These are phyloP conservation scores for Seira ritae DNA, from an alignment of 2,888 invertebrate species.

Conservation along the genomic window DNA sequence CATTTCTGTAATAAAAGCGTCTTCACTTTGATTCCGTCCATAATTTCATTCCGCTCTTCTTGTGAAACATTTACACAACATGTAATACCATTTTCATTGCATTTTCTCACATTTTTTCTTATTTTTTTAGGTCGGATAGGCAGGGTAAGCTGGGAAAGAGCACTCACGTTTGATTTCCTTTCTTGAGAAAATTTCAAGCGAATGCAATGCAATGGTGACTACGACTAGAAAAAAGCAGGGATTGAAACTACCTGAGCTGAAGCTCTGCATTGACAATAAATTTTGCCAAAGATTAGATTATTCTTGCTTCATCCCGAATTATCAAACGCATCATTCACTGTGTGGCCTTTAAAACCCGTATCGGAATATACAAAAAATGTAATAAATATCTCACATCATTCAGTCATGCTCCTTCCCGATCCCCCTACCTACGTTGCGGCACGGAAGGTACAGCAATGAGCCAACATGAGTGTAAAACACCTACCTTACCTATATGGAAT, in stretches of 20 bases:
- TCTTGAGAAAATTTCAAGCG: background rate
- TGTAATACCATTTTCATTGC: background rate
- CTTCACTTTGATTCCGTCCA: background rate
- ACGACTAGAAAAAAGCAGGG: no score
- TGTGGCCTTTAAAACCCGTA: slow-evolving; percentile 18
- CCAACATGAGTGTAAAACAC: background rate
- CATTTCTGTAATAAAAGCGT: slow-evolving; percentile 14
- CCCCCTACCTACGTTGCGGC: background rate
- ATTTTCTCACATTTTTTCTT: background rate
- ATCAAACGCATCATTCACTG: background rate
- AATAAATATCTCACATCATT: background rate
- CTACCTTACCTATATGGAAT: background rate
- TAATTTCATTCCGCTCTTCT: background rate
- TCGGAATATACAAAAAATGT: background rate
- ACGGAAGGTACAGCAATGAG: background rate
- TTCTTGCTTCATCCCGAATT: background rate
- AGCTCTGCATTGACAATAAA: no score
- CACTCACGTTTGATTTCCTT: background rate
- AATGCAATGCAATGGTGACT: no score
- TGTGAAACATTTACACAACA: background rate
- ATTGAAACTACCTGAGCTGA: no score
- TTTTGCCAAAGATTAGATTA: background rate
- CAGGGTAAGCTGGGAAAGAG: background rate
- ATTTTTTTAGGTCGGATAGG: no score
- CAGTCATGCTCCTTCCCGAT: background rate